Percentiles rank a stretch among this genome's conserved stretches.
Evolutionary conservation across 2,888 invertebrate species (phyloP).

Genomic region (Spilosoma lubricipeda): DNA sequence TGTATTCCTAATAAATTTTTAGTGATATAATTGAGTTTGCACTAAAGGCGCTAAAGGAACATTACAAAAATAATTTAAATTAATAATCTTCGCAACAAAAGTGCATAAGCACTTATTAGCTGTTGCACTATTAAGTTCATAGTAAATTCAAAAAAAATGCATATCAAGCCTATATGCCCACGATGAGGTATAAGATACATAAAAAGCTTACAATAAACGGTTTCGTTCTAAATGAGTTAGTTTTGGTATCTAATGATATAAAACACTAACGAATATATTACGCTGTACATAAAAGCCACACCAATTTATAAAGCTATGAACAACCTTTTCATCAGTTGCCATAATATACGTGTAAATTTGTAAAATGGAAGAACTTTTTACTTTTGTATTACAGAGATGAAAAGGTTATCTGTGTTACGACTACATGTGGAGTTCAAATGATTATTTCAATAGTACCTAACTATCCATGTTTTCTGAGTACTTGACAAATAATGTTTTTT

Average conservation of each 20-base stretch:
- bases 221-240: background rate
- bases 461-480: background rate
- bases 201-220: background rate
- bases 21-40: background rate
- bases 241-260: background rate
- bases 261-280: background rate
- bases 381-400: background rate
- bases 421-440: background rate
- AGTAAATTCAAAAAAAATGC: background rate
- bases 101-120: background rate
- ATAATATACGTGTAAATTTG: background rate
- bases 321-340: background rate
- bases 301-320: background rate
- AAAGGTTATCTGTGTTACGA: background rate
- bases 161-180: background rate
- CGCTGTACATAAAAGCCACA: background rate
- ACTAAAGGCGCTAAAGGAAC: background rate
- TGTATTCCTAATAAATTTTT: background rate
- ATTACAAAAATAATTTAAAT: background rate
- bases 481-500: background rate
- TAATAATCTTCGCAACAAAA: background rate
- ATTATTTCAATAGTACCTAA: background rate
- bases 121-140: background rate
- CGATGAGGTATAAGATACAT: conserved; percentile 2
- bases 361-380: background rate